phyloP scores from a whole-genome alignment of 2,113 vertebrate species.

The Stercorarius parasiticus region DNA sequence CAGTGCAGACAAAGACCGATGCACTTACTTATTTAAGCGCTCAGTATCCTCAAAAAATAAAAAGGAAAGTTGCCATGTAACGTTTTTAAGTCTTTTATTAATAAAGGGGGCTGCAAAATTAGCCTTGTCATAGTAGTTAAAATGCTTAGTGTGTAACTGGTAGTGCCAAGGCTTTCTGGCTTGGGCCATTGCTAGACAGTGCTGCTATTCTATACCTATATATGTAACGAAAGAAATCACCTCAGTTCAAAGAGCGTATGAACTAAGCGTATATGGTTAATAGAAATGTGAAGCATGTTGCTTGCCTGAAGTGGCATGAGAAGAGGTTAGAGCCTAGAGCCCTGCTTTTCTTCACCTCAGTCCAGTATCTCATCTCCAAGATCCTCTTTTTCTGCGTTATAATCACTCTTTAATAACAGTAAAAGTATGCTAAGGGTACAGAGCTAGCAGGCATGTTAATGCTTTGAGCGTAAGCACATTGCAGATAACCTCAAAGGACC shows the following conservation, averaged over 20 bases:
- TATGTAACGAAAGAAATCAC: not conserved
- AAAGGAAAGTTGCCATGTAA: not conserved
- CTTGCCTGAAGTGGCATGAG: not conserved
- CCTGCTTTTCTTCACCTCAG: not conserved
- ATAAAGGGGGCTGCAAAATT: not conserved
- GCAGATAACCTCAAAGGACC: constrained; percentile 28
- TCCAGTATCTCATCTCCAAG: not conserved
- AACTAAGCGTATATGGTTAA: not conserved
- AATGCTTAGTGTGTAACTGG: not conserved
- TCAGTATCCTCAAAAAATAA: not conserved
- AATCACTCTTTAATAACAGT: not conserved
- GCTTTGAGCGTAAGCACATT: not conserved
- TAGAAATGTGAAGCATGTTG: not conserved
- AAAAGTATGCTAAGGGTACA: not conserved
- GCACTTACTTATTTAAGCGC: not conserved
- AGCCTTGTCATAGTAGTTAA: not conserved
- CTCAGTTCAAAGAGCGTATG: not conserved
- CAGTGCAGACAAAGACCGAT: not conserved
- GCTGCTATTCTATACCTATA: not conserved
- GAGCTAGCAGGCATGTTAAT: not conserved
- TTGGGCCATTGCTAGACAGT: not conserved
- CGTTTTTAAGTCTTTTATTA: not conserved
- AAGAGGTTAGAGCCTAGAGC: not conserved
- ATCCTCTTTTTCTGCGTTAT: not conserved
- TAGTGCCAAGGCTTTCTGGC: not conserved